Percentiles rank a stretch among this genome's conserved stretches.
These are phyloP conservation scores for Plumapathes pennacea DNA, from an alignment of 92 coral and sea anemone genomes.

Conservation along the genomic window DNA sequence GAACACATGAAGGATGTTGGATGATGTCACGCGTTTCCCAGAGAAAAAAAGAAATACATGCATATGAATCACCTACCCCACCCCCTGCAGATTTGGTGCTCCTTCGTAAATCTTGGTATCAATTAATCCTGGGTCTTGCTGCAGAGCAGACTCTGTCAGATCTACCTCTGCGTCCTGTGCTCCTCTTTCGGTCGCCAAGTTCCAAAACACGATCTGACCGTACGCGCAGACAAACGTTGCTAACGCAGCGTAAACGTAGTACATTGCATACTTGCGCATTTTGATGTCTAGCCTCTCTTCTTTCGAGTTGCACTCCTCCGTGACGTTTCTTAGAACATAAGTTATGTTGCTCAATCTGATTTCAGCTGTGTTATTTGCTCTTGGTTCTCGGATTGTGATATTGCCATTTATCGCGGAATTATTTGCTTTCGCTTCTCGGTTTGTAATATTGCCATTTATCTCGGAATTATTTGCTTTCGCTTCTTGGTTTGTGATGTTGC, in stretches of 20 bases:
- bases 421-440: too few relatives aligned
- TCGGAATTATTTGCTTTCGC: too few relatives aligned
- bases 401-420: too few relatives aligned
- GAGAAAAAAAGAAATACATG: neutral
- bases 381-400: conserved; percentile 1
- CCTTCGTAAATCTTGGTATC: conserved; percentile 55
- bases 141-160: conserved; percentile 34
- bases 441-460: too few relatives aligned
- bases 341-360: conserved; percentile 32
- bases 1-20: too few relatives aligned
- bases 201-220: conserved; percentile 88
- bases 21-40: too few relatives aligned
- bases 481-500: too few relatives aligned
- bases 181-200: conserved; percentile 73
- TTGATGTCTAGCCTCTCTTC: conserved; percentile 53
- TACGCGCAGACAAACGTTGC: conserved; percentile 84
- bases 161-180: conserved; percentile 30
- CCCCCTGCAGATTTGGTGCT: conserved; percentile 9
- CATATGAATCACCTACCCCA: conserved; percentile 19
- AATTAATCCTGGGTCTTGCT: conserved; percentile 41
- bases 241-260: conserved; percentile 81
- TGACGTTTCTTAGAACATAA: conserved; percentile 37
- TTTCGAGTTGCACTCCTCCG: conserved; percentile 27
- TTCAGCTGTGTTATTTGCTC: neutral
- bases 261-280: conserved; percentile 73